phyloP scores from a whole-genome alignment of 2,888 invertebrate species.

The Rhagonycha lutea region DNA sequence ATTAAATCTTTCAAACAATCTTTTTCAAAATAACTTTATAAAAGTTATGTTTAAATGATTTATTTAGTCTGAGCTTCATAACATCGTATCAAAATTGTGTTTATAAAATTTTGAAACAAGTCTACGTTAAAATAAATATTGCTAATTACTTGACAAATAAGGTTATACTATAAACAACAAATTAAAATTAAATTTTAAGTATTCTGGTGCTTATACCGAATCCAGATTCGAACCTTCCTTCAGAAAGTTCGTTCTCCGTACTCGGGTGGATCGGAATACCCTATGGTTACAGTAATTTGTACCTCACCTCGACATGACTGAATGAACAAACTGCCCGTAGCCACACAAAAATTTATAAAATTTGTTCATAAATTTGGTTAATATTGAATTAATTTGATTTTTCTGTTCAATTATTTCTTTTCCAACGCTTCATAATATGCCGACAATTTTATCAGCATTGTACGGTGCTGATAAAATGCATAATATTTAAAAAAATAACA shows the following conservation, averaged over 20 bases:
- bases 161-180: neutral
- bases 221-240: neutral
- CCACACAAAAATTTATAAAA: neutral
- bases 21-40: neutral
- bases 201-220: no score
- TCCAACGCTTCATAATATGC: no score
- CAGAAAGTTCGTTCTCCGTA: neutral
- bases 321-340: neutral
- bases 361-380: neutral
- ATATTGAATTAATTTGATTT: neutral
- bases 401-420: no score
- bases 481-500: no score
- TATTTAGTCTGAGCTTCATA: neutral
- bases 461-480: no score
- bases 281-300: neutral
- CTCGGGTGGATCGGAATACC: neutral
- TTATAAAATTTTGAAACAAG: neutral
- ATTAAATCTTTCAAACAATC: neutral
- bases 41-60: neutral
- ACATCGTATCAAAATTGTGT: neutral
- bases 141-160: neutral
- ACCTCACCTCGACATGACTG: neutral
- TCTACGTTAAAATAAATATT: neutral
- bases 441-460: no score
- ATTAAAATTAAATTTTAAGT: neutral